These are phyloP conservation scores for Bhutanitis thaidina DNA, from an alignment of 2,888 invertebrate species.

Conservation along the genomic window DNA sequence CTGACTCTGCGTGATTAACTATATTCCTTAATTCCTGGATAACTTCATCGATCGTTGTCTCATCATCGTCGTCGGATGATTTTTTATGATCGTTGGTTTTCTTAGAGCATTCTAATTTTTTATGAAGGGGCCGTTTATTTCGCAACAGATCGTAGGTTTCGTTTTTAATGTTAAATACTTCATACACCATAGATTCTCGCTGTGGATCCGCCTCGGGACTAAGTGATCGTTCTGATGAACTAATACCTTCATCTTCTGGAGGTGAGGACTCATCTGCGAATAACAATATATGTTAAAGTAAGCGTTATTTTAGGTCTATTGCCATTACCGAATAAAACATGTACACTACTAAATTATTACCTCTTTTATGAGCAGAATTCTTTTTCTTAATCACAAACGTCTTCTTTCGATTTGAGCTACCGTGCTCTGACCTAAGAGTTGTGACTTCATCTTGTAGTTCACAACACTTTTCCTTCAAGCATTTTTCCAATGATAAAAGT, in stretches of 20 bases:
- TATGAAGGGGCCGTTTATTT: constrained; percentile 63
- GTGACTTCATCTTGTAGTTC: constrained; percentile 86
- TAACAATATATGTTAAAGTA: not conserved
- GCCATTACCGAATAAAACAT: no score
- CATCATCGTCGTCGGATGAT: constrained; percentile 83
- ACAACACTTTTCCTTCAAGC: constrained; percentile 87
- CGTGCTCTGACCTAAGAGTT: constrained; percentile 77
- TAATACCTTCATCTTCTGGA: constrained; percentile 93
- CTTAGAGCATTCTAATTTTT: constrained; percentile 55
- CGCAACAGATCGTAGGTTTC: constrained; percentile 75
- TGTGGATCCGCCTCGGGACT: constrained; percentile 85
- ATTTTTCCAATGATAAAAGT: constrained; percentile 85
- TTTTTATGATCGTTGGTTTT: constrained; percentile 52
- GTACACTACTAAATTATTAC: constrained; percentile 33
- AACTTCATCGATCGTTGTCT: constrained; percentile 92
- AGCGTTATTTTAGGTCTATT: no score
- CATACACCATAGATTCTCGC: constrained; percentile 80
- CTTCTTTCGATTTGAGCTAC: constrained; percentile 70
- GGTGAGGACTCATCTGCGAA: constrained; percentile 84
- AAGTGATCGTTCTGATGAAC: constrained; percentile 89
- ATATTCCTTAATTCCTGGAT: constrained; percentile 92
- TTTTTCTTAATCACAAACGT: constrained; percentile 75
- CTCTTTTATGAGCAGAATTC: constrained; percentile 63
- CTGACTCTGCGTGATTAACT: constrained; percentile 90
- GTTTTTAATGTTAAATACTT: constrained; percentile 80